phyloP scores from a whole-genome alignment of 2,797 vertebrate genomes.

The Enteromius paludinosus region DNA sequence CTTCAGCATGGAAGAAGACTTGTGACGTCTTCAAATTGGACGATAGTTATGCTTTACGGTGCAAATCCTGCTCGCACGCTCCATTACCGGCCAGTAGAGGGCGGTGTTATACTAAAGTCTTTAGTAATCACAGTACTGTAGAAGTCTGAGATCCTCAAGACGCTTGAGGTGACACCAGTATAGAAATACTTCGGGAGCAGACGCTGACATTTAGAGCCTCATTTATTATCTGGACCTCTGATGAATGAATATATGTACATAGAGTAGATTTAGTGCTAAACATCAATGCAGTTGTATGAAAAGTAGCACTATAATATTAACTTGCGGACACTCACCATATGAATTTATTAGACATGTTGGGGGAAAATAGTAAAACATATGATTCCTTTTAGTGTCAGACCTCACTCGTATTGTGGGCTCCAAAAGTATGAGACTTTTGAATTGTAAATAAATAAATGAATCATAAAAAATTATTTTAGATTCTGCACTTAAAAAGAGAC shows the following conservation, averaged over 20 bases:
- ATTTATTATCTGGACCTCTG: slow-evolving; percentile 27
- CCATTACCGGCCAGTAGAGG: slow-evolving; percentile 38
- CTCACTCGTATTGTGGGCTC: background rate
- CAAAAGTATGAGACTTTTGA: slow-evolving; percentile 13
- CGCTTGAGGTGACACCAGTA: background rate
- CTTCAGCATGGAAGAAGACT: slow-evolving; percentile 88
- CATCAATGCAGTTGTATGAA: slow-evolving; percentile 34
- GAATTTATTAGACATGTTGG: background rate
- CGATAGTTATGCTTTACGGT: background rate
- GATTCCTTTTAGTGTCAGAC: background rate
- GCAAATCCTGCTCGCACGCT: slow-evolving; percentile 26
- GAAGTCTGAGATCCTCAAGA: slow-evolving; percentile 13
- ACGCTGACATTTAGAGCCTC: slow-evolving; percentile 18
- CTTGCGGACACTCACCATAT: background rate
- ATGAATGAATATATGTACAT: slow-evolving; percentile 32
- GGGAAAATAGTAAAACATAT: background rate
- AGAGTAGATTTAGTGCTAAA: slow-evolving; percentile 45
- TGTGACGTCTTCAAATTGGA: slow-evolving; percentile 64
- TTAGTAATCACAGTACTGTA: slow-evolving; percentile 47
- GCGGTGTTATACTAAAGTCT: slow-evolving; percentile 22
- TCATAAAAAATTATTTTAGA: background rate
- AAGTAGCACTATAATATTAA: slow-evolving; percentile 46
- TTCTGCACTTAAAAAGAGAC: background rate
- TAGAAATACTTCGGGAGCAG: slow-evolving; percentile 12
- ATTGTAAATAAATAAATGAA: background rate